Evolutionary conservation across 2,113 vertebrate genomes (phyloP).

Genomic region (Hemibates koningsi): DNA sequence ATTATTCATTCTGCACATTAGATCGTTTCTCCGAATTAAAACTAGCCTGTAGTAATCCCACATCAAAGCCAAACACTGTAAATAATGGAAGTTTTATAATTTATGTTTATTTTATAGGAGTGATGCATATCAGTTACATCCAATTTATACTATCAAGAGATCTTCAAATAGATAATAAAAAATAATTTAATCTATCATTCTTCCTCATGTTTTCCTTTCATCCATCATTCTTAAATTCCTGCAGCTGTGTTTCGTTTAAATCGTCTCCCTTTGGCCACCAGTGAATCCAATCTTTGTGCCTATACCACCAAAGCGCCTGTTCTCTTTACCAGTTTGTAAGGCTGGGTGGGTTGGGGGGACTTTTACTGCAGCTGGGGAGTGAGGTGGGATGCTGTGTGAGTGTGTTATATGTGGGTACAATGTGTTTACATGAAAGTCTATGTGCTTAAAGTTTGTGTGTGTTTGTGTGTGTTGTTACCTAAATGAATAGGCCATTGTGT

Average conservation of each 20-base stretch:
- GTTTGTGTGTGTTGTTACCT: conserved; percentile 4
- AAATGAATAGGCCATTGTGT: conserved; percentile 64
- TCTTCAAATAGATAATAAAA: background rate
- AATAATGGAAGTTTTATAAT: background rate
- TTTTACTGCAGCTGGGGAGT: conserved; percentile 59
- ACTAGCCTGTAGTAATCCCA: background rate
- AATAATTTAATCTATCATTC: background rate
- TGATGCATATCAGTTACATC: background rate
- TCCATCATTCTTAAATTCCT: conserved; percentile 44
- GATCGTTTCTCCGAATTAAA: background rate
- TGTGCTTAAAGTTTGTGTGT: background rate
- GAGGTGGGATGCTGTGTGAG: background rate
- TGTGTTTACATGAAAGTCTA: background rate
- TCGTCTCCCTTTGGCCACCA: conserved; percentile 33
- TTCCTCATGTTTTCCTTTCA: conserved; percentile 4
- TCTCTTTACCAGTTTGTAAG: background rate
- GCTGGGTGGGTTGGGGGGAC: background rate
- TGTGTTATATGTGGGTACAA: background rate
- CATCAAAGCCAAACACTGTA: background rate
- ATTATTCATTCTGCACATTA: background rate
- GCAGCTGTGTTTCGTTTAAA: conserved; percentile 65
- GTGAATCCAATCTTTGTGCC: conserved; percentile 68
- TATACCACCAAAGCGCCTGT: conserved; percentile 35
- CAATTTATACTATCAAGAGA: background rate
- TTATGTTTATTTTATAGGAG: background rate